Evolutionary conservation across 2,113 vertebrate species (phyloP), one percentile per base, ranked within the genome.

Genomic region (Acinonyx jubatus): DNA sequence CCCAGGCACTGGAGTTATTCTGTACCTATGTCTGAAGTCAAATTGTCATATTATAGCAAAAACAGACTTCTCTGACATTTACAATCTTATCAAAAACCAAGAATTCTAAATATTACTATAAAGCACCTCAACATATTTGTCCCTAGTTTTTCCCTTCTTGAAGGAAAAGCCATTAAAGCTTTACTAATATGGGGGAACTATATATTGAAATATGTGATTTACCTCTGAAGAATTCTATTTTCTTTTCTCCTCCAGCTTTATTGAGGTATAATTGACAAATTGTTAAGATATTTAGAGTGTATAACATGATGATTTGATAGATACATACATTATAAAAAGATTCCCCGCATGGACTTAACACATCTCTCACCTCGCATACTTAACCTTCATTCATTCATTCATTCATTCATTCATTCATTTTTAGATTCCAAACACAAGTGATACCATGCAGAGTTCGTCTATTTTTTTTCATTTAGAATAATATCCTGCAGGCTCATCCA

Each of bases 181-280:
- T 89, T 78, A 80, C 66, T 82, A 89, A 87, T 36, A 68, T 31
- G 41, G 45, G 63, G 96, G n/a, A 93, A 89, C 13, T 57, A 69
- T 23, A 69, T 50, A 57, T 38, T 76, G 10, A 96, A 97, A 95
- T 83, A 36, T 0, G 27, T 13, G 38, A 21, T 69, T 87, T 96
- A 74, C 92, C 69, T 94, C 73, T 94, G 78, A 23, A 36, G 1
- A 92, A 89, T 55, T 96, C 55, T 92, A 96, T 81, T 88, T 95
- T 80, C 92, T 57, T 19, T 29, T 19, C 11, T 7, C 38, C n/a
- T 13, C 66, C 14, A 71, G 33, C 8, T 71, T 81, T 88, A 73
- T 1, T 81, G 27, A 74, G 41, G 36, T 66, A 82, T 7, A 41
- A 38, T 2, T 25, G 71, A 66, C 78, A 65, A 74, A 55, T 7